Percentiles rank a stretch among this genome's conserved stretches.
These are phyloP conservation scores for Denticeps clupeoides DNA, from an alignment of 2,797 vertebrate species.

Conservation along the genomic window DNA sequence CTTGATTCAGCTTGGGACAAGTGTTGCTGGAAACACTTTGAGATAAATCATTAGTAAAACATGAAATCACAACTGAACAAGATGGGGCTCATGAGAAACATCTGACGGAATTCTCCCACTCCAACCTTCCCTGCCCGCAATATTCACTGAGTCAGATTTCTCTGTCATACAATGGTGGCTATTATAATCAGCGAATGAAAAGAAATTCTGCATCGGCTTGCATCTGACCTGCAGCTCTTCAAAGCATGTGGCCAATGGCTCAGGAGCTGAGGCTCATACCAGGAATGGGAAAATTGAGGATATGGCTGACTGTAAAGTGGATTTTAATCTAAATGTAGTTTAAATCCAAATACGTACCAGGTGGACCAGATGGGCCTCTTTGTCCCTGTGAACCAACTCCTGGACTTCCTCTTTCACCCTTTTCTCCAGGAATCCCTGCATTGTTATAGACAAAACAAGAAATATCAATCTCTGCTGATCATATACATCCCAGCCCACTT, in stretches of 20 bases:
- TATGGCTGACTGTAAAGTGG: too few species aligned
- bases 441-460: conserved; percentile 5
- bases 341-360: conserved; percentile 61
- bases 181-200: too few species aligned
- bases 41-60: conserved; percentile 21
- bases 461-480: background rate
- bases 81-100: conserved; percentile 19
- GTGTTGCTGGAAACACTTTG: conserved; percentile 29
- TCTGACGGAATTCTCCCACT: conserved; percentile 23
- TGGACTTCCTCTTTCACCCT: conserved; percentile 79
- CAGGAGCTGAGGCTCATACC: too few species aligned
- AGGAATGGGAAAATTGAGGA: too few species aligned
- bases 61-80: conserved; percentile 36
- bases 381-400: conserved; percentile 75
- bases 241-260: too few species aligned
- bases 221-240: too few species aligned
- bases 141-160: background rate
- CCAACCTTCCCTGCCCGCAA: background rate
- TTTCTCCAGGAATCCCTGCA: conserved; percentile 82
- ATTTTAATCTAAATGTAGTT: background rate
- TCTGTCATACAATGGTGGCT: background rate
- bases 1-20: conserved; percentile 35
- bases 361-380: conserved; percentile 75
- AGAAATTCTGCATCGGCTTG: too few species aligned
- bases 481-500: too few species aligned